Base-by-base conservation (phyloP, 1,140 invertebrate species). In the Glossosoma conforme region DNA sequence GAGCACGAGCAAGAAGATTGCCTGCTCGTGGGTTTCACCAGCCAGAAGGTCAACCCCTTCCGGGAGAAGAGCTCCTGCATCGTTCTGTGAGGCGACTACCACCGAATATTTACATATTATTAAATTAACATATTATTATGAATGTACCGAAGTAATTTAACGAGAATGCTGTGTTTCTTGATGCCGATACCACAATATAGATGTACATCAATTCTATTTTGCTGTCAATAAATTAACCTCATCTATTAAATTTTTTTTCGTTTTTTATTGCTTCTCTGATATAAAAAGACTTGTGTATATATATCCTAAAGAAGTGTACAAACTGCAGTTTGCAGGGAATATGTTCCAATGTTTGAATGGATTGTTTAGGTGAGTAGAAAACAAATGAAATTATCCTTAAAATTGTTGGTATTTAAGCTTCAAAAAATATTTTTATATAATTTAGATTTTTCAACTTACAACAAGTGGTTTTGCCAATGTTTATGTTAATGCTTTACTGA, bases 31-130 rank as follows among this genome's bases (percentile, higher is more conserved):
- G 94, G 93, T 2, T 97, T 98, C 72, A 88, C 91, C 45, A 93
- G 89, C 52, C 93, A 97, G 67, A 94, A 94, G 69, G 91, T 94
- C 6, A 98, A 98, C 77, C 94, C 95, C 21, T 98, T 97, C 81
- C 84, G 93, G 62, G 94, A 98, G 73, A 97, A 97, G 73, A 93
- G 88, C 60, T 89, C 89, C 35, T 97, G 93, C 75, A 80, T 79
- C 47, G 76, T 95, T 62, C 78, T 94, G 56, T 94, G 86, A 82
- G 61, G 18, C 44, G 13, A 19, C 19, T 47, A 42, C 15, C 32
- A n/a, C n/a, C n/a, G n/a, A n/a, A n/a, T n/a, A n/a, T n/a, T n/a
- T n/a, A n/a, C n/a, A n/a, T n/a, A n/a, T n/a, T n/a, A 49, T 40
- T 25, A 49, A 19, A 30, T 41, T 33, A 11, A 28, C 35, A 49